Conservation (phyloP, 1,140 invertebrate species). For the Drosophila quadrilineata region DNA sequence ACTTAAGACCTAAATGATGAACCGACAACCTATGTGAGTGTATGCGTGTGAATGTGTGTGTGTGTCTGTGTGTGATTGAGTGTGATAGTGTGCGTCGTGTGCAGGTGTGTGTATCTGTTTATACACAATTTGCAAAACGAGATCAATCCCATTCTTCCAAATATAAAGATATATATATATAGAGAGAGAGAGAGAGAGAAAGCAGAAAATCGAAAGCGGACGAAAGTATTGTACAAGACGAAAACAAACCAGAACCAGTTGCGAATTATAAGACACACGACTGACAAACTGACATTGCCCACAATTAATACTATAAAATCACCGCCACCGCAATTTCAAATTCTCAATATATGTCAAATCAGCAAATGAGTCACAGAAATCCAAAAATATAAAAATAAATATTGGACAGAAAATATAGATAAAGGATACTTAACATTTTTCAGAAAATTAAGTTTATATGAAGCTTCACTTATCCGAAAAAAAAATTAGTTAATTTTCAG, state of each 20-base stretch:
- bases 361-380: not conserved
- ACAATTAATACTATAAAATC: constrained; percentile 28
- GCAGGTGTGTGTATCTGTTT: constrained; percentile 17
- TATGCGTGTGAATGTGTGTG: constrained; percentile 13
- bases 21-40: constrained; percentile 10
- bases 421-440: not conserved
- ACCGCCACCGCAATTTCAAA: constrained; percentile 35
- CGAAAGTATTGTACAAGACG: constrained; percentile 18
- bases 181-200: too few species aligned
- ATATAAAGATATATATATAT: too few species aligned
- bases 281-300: constrained; percentile 22
- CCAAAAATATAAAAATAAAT: not conserved
- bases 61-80: not conserved
- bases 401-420: not conserved
- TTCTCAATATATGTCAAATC: not conserved
- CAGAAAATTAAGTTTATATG: not conserved
- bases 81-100: not conserved
- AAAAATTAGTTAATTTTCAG: not conserved
- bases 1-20: constrained; percentile 56
- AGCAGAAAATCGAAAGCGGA: too few species aligned
- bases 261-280: constrained; percentile 22
- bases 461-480: not conserved
- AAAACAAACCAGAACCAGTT: constrained; percentile 44
- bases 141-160: constrained; percentile 15
- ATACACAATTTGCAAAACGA: constrained; percentile 9